These are phyloP conservation scores for Agrenia bidenticulata DNA, from an alignment of 2,888 invertebrate genomes.

Conservation along the genomic window DNA sequence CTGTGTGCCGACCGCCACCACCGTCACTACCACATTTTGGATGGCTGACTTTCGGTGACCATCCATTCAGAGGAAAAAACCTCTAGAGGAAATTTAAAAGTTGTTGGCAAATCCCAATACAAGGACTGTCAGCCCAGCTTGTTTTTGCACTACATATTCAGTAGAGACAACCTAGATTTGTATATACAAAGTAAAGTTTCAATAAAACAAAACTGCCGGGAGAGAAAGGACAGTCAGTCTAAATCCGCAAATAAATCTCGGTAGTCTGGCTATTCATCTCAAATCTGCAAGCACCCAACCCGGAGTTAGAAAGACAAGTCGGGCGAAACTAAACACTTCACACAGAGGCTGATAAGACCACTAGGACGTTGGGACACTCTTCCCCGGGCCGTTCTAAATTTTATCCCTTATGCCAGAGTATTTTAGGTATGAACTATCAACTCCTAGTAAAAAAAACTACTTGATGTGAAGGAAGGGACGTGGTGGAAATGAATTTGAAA, in stretches of 20 bases:
- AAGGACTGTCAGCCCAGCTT: conserved; percentile 10
- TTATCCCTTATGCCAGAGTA: no score
- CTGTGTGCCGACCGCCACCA: no score
- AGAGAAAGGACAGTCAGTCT: conserved; percentile 10
- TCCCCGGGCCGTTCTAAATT: neutral
- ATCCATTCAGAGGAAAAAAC: neutral
- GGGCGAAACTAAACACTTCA: conserved; percentile 1
- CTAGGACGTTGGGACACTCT: no score
- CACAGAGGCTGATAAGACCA: neutral
- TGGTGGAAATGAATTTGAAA: neutral
- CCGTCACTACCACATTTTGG: no score
- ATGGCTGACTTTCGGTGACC: no score
- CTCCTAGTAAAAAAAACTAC: neutral
- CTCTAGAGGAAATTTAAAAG: neutral
- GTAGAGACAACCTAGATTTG: neutral
- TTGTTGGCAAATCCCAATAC: conserved; percentile 14
- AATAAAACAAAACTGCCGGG: neutral
- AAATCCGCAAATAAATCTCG: conserved; percentile 24
- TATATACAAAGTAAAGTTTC: neutral
- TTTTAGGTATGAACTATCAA: neutral
- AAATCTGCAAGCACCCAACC: conserved; percentile 10
- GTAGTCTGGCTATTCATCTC: conserved; percentile 22
- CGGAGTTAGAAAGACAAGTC: neutral
- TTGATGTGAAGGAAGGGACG: conserved; percentile 1
- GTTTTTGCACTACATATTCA: conserved; percentile 21